phyloP scores from a whole-genome alignment of 2,113 vertebrate species.

The Phylloscopus whistleri region DNA sequence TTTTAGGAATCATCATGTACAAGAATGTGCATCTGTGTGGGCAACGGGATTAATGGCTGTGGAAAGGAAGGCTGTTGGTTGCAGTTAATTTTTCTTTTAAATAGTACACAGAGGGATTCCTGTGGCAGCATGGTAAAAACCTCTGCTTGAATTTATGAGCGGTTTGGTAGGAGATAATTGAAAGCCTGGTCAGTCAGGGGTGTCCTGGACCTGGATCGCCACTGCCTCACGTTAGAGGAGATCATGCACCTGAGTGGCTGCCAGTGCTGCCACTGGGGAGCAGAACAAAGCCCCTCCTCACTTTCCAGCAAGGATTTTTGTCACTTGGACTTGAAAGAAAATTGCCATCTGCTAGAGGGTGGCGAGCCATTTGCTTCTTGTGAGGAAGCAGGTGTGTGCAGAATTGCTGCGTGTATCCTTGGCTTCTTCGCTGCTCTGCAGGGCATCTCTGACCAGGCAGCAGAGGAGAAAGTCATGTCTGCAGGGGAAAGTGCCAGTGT shows the following conservation, averaged over 20 bases:
- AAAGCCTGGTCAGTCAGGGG: background rate
- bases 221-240: background rate
- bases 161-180: background rate
- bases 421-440: background rate
- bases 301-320: background rate
- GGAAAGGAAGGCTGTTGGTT: background rate
- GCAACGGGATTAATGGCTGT: background rate
- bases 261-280: background rate
- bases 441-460: background rate
- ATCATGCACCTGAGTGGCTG: background rate
- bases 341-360: slow-evolving; percentile 28
- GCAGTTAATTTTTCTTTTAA: slow-evolving; percentile 3
- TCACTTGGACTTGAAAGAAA: slow-evolving; percentile 39
- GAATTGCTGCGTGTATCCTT: background rate
- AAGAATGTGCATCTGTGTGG: background rate
- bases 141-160: background rate
- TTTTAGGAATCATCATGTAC: background rate
- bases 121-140: background rate
- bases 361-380: background rate
- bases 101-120: background rate
- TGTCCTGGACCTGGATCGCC: background rate
- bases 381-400: slow-evolving; percentile 14
- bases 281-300: background rate
- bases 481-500: background rate
- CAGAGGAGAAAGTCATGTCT: background rate